Evolutionary conservation across 1,140 invertebrate species (phyloP), one percentile per base, ranked within the genome.

Genomic region (Drosophila mayri): DNA sequence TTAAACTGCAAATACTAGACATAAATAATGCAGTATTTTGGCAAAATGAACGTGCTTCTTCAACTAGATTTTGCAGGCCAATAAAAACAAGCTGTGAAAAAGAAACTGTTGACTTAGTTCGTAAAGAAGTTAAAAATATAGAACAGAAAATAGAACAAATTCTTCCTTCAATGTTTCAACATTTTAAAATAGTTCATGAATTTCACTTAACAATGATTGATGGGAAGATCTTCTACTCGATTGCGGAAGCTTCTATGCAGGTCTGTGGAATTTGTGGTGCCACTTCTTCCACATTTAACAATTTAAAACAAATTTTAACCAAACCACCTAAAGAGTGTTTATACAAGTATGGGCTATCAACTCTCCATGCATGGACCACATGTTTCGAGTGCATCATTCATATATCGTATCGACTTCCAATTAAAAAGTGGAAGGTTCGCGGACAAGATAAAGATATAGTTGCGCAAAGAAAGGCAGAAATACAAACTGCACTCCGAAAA

Each of bases 171-270:
- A 44, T 18, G 10, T 20, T 44, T 20, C 18, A 44, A 20, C 18
- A 44, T 44, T 44, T 44, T 44, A 20, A 44, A 44, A 22, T 22
- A 44, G 18, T 20, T 44, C 43, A 44, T 44, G 43, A 44, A 20
- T 20, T 44, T 44, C 43, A 44, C 11, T 44, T 44, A 44, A 44
- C 43, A 44, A 44, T 44, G 18, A 44, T 44, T 44, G 18, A 44
- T 44, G 43, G 18, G 11, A 44, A 44, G 43, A 20, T 44, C 43
- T 44, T 44, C 10, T 22, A 22, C 43, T 44, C 10, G 18, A 44
- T 44, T 44, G 43, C 43, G 43, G 43, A 44, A 20, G 18, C 43
- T 12, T 20, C 43, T 44, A 20, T 20, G 43, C 43, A 44, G 43
- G 18, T 20, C 43, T 44, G 43, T 20, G 18, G 10, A 43, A 43